phyloP scores from a whole-genome alignment of 2,797 vertebrate genomes.

The Crenuchus spilurus region DNA sequence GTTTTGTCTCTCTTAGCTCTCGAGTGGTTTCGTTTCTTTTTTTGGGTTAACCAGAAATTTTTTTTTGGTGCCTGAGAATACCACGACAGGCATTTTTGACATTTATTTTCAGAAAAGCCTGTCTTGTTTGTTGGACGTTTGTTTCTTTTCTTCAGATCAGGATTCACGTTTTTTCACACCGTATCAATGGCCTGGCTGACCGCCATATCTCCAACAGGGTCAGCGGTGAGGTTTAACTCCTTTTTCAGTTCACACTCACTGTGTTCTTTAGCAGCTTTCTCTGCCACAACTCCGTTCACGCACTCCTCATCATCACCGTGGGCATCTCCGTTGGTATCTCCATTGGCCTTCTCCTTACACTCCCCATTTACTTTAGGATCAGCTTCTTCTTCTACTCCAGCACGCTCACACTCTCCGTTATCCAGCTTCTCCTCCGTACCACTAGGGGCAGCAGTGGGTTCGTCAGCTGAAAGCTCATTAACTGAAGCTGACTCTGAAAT shows the following conservation, averaged over 20 bases:
- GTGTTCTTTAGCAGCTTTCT: constrained; percentile 64
- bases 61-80: constrained; percentile 66
- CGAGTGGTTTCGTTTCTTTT: constrained; percentile 70
- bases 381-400: constrained; percentile 54
- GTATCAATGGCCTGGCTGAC: constrained; percentile 67
- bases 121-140: constrained; percentile 57
- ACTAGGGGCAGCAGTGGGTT: constrained; percentile 46
- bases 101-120: constrained; percentile 68
- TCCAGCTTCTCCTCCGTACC: constrained; percentile 62
- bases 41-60: constrained; percentile 70
- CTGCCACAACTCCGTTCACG: constrained; percentile 71
- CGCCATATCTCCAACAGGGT: constrained; percentile 63
- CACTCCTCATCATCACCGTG: constrained; percentile 65
- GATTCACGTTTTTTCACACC: constrained; percentile 64
- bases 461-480: constrained; percentile 56
- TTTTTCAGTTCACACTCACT: constrained; percentile 79
- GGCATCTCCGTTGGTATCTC: background rate
- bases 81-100: constrained; percentile 65
- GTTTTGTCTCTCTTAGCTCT: constrained; percentile 40
- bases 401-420: constrained; percentile 71
- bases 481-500: constrained; percentile 70
- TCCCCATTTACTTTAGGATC: constrained; percentile 70
- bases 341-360: constrained; percentile 49
- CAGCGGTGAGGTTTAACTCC: constrained; percentile 68
- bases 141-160: constrained; percentile 49